Evolutionary conservation across 2,797 vertebrate species (phyloP).

Genomic region (Hypotaenidia philippensis): DNA sequence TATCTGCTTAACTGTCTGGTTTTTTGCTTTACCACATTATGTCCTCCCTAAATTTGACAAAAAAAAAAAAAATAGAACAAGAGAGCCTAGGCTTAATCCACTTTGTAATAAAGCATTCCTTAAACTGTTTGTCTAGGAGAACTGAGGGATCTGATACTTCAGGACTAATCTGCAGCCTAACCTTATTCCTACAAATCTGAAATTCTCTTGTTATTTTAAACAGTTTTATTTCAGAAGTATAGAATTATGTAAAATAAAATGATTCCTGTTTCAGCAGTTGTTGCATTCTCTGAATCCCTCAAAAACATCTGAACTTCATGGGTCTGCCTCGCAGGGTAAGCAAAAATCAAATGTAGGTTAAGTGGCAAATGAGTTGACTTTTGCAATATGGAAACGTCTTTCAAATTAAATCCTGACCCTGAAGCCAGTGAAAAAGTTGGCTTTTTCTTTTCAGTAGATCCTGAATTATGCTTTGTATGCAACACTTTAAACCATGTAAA

Average conservation of each 20-base stretch:
- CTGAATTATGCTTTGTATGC: neutral
- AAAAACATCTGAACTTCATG: neutral
- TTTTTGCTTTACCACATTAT: neutral
- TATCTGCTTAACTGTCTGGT: neutral
- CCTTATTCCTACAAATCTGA: neutral
- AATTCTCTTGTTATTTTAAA: neutral
- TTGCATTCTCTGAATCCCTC: neutral
- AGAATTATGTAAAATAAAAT: neutral
- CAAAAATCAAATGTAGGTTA: neutral
- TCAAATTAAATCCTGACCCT: neutral
- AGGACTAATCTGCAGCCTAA: neutral
- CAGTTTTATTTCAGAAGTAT: neutral
- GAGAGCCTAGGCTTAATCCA: neutral
- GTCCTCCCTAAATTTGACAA: neutral
- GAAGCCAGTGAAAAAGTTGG: neutral
- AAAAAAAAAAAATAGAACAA: neutral
- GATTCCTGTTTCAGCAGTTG: neutral
- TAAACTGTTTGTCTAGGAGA: neutral
- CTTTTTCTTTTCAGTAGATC: neutral
- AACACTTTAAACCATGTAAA: neutral
- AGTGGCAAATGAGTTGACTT: neutral
- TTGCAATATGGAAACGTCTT: neutral
- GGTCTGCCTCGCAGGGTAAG: neutral
- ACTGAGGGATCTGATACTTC: neutral
- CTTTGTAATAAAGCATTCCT: neutral